phyloP scores from a whole-genome alignment of 30 jellyfish, hydroid and myxozoan genomes.

The Mastigias papua region DNA sequence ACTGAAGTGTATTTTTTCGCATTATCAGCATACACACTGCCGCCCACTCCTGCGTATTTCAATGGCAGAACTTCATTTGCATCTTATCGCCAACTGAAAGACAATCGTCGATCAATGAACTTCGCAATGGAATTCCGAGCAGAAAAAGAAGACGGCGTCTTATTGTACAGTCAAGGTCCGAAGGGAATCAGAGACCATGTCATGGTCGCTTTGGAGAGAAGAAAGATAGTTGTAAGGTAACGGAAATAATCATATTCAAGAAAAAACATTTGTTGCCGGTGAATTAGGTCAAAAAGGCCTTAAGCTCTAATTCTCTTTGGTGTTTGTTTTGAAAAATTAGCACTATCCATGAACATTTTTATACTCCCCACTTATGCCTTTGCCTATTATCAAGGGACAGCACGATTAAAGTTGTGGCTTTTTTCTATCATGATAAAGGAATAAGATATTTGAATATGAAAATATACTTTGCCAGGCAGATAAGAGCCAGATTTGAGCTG shows the following conservation, averaged over 20 bases:
- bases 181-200: slow-evolving; percentile 88
- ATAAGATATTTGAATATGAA: too few species aligned
- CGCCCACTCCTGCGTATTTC: slow-evolving; percentile 91
- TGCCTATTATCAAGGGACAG: too few species aligned
- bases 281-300: too few species aligned
- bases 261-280: too few species aligned
- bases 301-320: too few species aligned
- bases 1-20: background rate
- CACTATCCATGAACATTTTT: too few species aligned
- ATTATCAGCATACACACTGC: slow-evolving; percentile 76
- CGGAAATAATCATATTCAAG: background rate
- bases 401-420: too few species aligned
- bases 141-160: slow-evolving; percentile 73
- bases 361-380: too few species aligned
- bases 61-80: slow-evolving; percentile 87
- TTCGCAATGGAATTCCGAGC: slow-evolving; percentile 81
- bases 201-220: slow-evolving; percentile 69
- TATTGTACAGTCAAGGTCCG: slow-evolving; percentile 95
- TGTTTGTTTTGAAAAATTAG: too few species aligned
- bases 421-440: too few species aligned
- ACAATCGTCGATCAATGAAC: slow-evolving; percentile 70
- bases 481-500: too few species aligned
- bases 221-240: slow-evolving; percentile 86
- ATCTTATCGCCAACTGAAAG: slow-evolving; percentile 81
- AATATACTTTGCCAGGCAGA: too few species aligned